phyloP scores from a whole-genome alignment of 2,113 vertebrate species.

The Turnix velox region DNA sequence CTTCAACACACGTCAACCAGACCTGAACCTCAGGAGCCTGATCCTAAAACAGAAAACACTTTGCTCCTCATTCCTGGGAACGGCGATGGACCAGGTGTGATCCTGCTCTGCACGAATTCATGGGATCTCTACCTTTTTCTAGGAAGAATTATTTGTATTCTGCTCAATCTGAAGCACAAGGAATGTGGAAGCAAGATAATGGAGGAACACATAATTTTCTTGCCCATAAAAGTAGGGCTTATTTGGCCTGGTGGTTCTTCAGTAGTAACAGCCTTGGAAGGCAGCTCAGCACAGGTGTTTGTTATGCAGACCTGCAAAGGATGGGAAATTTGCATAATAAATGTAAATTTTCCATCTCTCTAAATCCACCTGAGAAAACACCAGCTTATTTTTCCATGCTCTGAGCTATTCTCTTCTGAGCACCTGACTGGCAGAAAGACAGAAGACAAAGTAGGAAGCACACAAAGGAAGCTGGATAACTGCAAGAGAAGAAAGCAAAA shows the following conservation, averaged over 20 bases:
- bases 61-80: rapidly evolving
- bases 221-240: neutral
- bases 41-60: rapidly evolving
- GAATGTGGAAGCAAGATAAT: neutral
- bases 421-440: neutral
- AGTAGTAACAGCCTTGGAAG: neutral
- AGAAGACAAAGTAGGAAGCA: neutral
- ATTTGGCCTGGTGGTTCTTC: neutral
- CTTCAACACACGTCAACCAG: neutral
- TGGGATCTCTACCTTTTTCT: rapidly evolving
- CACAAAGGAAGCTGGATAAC: neutral
- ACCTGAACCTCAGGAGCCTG: rapidly evolving
- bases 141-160: neutral
- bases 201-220: rapidly evolving
- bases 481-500: neutral
- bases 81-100: rapidly evolving
- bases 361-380: neutral
- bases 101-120: neutral
- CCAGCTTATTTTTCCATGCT: neutral
- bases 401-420: neutral
- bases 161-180: rapidly evolving
- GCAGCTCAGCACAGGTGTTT: neutral
- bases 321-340: neutral
- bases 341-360: neutral
- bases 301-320: neutral